Conservation (phyloP, 2,888 invertebrate species). For the Apotomis turbidana region DNA sequence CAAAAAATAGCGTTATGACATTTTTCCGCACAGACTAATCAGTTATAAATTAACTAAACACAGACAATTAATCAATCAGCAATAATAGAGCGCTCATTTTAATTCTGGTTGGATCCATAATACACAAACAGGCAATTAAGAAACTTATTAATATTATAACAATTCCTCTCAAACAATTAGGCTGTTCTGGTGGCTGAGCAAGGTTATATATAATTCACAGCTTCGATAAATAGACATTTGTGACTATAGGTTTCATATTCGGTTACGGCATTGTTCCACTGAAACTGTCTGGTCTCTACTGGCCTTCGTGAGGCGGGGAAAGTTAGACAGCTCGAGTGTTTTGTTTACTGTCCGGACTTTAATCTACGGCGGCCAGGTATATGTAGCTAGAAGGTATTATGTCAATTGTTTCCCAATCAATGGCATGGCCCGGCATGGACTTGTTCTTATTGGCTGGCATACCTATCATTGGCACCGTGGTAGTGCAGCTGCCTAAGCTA, state of each 20-base stretch:
- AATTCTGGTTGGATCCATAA: too few species aligned
- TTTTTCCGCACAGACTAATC: too few species aligned
- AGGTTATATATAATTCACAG: neutral
- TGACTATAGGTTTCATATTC: neutral
- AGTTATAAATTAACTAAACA: too few species aligned
- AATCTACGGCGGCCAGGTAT: neutral
- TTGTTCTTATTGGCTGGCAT: too few species aligned
- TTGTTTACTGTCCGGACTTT: neutral
- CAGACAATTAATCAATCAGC: too few species aligned
- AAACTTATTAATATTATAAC: neutral
- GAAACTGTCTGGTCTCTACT: neutral
- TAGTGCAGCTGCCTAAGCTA: too few species aligned
- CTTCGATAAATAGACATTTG: neutral
- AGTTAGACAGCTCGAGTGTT: neutral
- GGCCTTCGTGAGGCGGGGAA: neutral
- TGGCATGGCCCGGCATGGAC: too few species aligned
- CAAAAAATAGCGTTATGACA: too few species aligned
- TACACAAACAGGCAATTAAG: neutral
- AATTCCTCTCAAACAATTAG: neutral
- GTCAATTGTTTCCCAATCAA: too few species aligned
- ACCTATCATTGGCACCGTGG: too few species aligned
- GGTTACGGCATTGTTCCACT: neutral
- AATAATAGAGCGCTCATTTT: too few species aligned
- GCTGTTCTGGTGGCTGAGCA: neutral
- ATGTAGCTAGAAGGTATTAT: too few species aligned